A percentile compares a stretch with the other conserved stretches of the same genome.
Evolutionary conservation across 2,888 invertebrate genomes (phyloP).

Genomic region (Oxycera nigricornis): DNA sequence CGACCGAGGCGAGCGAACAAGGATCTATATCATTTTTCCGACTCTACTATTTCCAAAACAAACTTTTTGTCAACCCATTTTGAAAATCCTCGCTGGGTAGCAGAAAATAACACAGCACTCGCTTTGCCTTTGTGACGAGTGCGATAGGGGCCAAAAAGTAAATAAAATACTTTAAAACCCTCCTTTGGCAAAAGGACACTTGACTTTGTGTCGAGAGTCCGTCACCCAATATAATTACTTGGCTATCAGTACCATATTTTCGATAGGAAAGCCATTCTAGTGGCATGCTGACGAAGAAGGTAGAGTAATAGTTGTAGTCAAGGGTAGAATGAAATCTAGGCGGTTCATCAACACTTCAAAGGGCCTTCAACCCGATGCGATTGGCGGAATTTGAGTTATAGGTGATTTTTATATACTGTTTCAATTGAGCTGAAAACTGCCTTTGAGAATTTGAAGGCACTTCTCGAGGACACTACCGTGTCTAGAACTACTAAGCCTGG

Average conservation of each 20-base stretch:
- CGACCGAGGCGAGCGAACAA: slow-evolving; percentile 13
- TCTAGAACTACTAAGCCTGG: too few relatives aligned
- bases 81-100: slow-evolving; percentile 32
- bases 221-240: slow-evolving; percentile 46
- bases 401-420: too few relatives aligned
- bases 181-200: slow-evolving; percentile 43
- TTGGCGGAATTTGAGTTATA: too few relatives aligned
- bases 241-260: slow-evolving; percentile 31
- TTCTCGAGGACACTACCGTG: too few relatives aligned
- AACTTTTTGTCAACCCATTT: slow-evolving; percentile 21
- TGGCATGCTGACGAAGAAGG: background rate
- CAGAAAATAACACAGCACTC: slow-evolving; percentile 39
- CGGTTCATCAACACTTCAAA: too few relatives aligned
- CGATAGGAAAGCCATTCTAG: background rate
- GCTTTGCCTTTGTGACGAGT: slow-evolving; percentile 24
- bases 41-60: slow-evolving; percentile 4
- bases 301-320: too few relatives aligned
- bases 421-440: too few relatives aligned
- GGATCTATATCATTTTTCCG: slow-evolving; percentile 29
- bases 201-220: slow-evolving; percentile 46
- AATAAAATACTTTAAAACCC: slow-evolving; percentile 46
- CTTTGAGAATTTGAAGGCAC: too few relatives aligned
- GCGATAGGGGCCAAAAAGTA: slow-evolving; percentile 41
- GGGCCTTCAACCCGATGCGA: too few relatives aligned
- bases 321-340: too few relatives aligned